A percentile compares a stretch with the other conserved stretches of the same genome.
Evolutionary conservation across 2,888 invertebrate genomes (phyloP).

Genomic region (Rhogogaster chlorosoma): DNA sequence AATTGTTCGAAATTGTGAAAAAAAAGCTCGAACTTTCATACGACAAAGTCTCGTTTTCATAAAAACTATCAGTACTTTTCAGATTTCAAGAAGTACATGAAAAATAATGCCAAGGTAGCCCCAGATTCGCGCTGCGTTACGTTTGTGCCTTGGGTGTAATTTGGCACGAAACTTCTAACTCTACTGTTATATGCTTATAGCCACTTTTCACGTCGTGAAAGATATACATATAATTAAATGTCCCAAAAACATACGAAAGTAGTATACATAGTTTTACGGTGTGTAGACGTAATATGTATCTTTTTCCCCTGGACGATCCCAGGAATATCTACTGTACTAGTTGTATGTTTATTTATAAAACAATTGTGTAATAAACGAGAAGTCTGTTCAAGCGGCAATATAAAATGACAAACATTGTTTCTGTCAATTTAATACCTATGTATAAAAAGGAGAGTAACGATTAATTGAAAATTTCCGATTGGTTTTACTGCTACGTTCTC

Average conservation of each 20-base stretch:
- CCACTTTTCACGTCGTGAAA: neutral
- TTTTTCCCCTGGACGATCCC: neutral
- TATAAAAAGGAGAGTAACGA: constrained; percentile 2
- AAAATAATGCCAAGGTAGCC: neutral
- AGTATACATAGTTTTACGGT: constrained; percentile 2
- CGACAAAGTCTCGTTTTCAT: neutral
- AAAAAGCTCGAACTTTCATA: neutral
- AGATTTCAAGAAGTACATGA: neutral
- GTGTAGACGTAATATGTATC: neutral
- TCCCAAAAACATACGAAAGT: neutral
- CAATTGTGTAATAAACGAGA: neutral
- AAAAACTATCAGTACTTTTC: neutral
- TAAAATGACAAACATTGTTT: constrained; percentile 32
- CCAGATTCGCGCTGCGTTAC: neutral
- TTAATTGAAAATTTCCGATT: constrained; percentile 27
- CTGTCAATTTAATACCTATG: neutral
- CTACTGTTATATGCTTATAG: neutral
- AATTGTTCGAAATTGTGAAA: neutral
- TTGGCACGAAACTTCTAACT: neutral
- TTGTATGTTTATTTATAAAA: constrained; percentile 26
- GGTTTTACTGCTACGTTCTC: neutral
- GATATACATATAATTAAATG: constrained; percentile 12
- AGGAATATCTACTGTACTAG: neutral
- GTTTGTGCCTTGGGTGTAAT: neutral
- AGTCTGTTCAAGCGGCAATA: neutral